These are phyloP conservation scores for Parelbella ahira DNA, from an alignment of 2,888 invertebrate genomes.

Conservation along the genomic window DNA sequence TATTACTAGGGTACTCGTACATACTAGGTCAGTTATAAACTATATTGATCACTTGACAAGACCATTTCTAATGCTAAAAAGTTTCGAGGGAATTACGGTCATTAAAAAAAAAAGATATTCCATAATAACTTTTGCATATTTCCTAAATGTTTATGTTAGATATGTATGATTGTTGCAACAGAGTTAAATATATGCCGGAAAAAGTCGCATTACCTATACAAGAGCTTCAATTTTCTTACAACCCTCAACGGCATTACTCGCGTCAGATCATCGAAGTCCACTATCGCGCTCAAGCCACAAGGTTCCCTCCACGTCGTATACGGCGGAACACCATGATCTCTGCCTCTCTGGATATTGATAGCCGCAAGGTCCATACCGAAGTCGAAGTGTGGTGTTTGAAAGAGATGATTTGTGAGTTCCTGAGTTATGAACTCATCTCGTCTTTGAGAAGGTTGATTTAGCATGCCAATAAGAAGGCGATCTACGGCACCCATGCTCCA, in stretches of 20 bases:
- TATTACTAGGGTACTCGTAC: too few species aligned
- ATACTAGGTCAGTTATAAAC: too few species aligned
- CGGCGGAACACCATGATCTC: slow-evolving; percentile 92
- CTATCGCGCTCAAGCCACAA: slow-evolving; percentile 85
- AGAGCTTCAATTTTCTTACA: slow-evolving; percentile 80
- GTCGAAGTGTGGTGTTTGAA: slow-evolving; percentile 84
- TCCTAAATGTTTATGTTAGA: too few species aligned
- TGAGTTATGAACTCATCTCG: slow-evolving; percentile 90
- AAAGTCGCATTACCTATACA: slow-evolving; percentile 67
- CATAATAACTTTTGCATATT: too few species aligned
- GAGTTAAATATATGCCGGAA: too few species aligned
- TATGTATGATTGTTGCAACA: too few species aligned
- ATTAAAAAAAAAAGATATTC: too few species aligned
- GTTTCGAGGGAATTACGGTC: too few species aligned
- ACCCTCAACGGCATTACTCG: slow-evolving; percentile 84
- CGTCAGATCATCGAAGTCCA: slow-evolving; percentile 85
- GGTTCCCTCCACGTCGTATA: slow-evolving; percentile 90
- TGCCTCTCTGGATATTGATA: slow-evolving; percentile 90
- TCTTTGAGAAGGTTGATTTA: slow-evolving; percentile 87
- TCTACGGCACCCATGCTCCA: slow-evolving; percentile 90
- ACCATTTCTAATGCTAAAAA: too few species aligned
- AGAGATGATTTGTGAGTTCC: slow-evolving; percentile 91
- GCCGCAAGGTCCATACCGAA: slow-evolving; percentile 94
- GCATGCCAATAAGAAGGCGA: slow-evolving; percentile 87
- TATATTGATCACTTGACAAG: too few species aligned